Evolutionary conservation across 2,113 vertebrate genomes (phyloP).

Genomic region (Speoplatyrhinus poulsoni): DNA sequence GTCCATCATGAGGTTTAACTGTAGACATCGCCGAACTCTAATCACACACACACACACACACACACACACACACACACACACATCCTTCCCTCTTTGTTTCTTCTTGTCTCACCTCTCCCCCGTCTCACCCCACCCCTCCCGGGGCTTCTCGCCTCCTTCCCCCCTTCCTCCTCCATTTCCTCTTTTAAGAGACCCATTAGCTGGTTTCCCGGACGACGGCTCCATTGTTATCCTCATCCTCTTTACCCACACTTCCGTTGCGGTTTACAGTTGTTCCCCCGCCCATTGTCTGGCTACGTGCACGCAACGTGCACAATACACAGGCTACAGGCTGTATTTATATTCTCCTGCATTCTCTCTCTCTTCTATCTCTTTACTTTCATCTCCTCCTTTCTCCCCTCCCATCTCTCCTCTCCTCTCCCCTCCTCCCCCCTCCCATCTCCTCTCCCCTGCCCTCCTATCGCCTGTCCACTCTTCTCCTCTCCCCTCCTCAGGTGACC

Average conservation of each 20-base stretch:
- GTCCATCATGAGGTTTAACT: too few relatives aligned
- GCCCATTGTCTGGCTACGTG: too few relatives aligned
- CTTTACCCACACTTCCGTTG: background rate
- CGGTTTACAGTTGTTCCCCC: too few relatives aligned
- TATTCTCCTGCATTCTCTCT: background rate
- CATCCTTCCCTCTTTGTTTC: too few relatives aligned
- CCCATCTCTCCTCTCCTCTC: background rate
- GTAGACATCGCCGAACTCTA: too few relatives aligned
- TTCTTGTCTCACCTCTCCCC: background rate
- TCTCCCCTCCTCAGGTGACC: conserved; percentile 47
- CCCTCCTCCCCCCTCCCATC: background rate
- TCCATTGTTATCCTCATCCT: conserved; percentile 12
- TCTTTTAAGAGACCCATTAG: conserved; percentile 12
- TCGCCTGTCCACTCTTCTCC: conserved; percentile 32
- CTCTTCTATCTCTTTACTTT: too few relatives aligned
- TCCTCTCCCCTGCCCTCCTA: background rate
- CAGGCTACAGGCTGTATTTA: too few relatives aligned
- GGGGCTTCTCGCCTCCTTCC: background rate
- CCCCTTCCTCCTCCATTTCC: conserved; percentile 20
- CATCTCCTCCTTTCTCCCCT: background rate
- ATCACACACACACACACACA: too few relatives aligned
- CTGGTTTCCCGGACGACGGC: conserved; percentile 11
- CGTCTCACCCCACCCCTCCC: background rate
- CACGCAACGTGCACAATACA: too few relatives aligned
- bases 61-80: too few relatives aligned